phyloP scores from a whole-genome alignment of 2,797 vertebrate genomes.

The Pyrocephalus nanus region DNA sequence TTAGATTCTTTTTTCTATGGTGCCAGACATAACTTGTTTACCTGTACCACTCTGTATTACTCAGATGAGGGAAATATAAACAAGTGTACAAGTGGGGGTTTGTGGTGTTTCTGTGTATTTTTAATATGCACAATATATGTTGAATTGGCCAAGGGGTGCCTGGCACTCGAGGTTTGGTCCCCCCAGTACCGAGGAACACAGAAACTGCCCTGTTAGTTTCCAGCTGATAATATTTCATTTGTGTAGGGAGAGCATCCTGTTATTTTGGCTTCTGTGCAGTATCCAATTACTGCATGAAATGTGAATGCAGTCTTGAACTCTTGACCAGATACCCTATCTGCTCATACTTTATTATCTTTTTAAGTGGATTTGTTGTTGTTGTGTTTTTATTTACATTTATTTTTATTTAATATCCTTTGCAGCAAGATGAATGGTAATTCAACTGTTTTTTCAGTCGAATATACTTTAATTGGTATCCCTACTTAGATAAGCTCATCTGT shows the following conservation, averaged over 20 bases:
- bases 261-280: neutral
- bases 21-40: neutral
- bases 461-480: neutral
- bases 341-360: neutral
- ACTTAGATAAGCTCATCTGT: neutral
- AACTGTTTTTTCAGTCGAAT: neutral
- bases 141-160: neutral
- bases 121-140: neutral
- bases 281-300: neutral
- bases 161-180: neutral
- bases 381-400: neutral
- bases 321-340: neutral
- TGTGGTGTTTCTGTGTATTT: neutral
- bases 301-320: neutral
- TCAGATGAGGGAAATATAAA: neutral
- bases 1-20: neutral
- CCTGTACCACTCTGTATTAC: neutral
- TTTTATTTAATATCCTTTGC: neutral
- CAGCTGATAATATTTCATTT: neutral
- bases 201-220: neutral
- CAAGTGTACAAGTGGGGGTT: neutral
- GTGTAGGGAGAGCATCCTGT: neutral
- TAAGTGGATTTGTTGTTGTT: neutral
- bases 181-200: neutral
- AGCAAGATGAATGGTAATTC: neutral